A percentile compares a stretch with the other conserved stretches of the same genome.
Conservation (phyloP, 2,888 invertebrate genomes). For the Erpobdella octoculata region DNA sequence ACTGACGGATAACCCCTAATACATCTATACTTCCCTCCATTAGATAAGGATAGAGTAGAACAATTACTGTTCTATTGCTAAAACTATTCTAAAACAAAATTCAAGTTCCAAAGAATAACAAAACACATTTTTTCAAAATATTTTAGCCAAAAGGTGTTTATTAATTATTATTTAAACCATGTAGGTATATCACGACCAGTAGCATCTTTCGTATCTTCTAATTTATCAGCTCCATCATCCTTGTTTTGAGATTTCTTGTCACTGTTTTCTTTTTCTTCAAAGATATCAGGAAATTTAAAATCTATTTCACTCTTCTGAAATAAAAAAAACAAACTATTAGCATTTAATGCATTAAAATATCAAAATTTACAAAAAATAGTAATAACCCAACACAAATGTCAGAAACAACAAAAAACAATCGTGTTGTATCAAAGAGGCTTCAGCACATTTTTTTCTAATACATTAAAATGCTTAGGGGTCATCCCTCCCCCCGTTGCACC, state of each 20-base stretch:
- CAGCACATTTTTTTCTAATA: no score
- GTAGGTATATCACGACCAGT: not conserved
- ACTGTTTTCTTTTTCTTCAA: constrained; percentile 42
- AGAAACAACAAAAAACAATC: not conserved
- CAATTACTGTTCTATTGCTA: no score
- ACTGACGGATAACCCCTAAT: no score
- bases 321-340: constrained; percentile 44
- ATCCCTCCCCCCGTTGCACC: no score
- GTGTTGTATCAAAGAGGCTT: no score
- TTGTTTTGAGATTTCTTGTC: constrained; percentile 17
- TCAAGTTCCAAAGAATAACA: no score
- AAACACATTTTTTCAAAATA: no score
- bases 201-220: not conserved
- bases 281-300: constrained; percentile 72
- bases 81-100: no score
- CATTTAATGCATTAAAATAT: not conserved
- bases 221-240: not conserved
- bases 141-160: no score
- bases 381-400: not conserved
- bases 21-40: no score
- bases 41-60: no score
- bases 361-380: not conserved
- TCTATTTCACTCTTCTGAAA: constrained; percentile 63
- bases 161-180: not conserved
- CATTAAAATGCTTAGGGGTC: no score